Evolutionary conservation across 2,113 vertebrate genomes (phyloP).

Genomic region (Dolichotis patagonum): DNA sequence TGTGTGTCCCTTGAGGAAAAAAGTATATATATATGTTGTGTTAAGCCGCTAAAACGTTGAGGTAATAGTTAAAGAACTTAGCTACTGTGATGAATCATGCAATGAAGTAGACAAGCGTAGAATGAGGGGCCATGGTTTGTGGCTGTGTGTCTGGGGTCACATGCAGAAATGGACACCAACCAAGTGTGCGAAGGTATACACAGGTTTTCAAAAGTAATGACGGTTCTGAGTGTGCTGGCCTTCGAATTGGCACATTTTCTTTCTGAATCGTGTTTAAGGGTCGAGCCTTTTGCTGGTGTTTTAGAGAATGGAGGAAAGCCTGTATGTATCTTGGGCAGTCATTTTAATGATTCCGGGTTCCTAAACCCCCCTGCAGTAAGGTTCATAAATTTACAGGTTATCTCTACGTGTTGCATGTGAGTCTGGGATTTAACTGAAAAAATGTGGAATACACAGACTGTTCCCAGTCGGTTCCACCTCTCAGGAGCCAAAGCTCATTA

Average conservation of each 20-base stretch:
- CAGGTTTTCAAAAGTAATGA: not conserved
- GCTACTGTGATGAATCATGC: not conserved
- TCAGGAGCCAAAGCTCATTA: constrained; percentile 70
- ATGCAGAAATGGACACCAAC: not conserved
- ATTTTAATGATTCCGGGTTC: constrained; percentile 5
- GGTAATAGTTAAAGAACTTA: not conserved
- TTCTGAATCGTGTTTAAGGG: not conserved
- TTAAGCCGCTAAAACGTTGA: not conserved
- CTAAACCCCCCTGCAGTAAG: not conserved
- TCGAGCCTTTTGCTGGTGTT: not conserved
- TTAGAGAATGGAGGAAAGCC: not conserved
- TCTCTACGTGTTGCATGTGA: not conserved
- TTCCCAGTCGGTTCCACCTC: constrained; percentile 61
- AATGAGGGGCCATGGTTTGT: not conserved
- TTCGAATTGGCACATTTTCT: not conserved
- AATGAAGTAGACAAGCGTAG: not conserved
- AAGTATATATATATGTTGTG: not conserved
- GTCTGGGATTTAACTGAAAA: constrained; percentile 54
- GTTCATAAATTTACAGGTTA: constrained; percentile 29
- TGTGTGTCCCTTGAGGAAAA: not conserved
- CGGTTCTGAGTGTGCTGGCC: not conserved
- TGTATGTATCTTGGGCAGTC: not conserved
- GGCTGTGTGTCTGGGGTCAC: not conserved
- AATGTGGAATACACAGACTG: constrained; percentile 49
- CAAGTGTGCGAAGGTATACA: not conserved